A percentile compares a stretch with the other conserved stretches of the same genome.
Evolutionary conservation across 2,113 vertebrate genomes (phyloP).

Genomic region (Microtus richardsoni): DNA sequence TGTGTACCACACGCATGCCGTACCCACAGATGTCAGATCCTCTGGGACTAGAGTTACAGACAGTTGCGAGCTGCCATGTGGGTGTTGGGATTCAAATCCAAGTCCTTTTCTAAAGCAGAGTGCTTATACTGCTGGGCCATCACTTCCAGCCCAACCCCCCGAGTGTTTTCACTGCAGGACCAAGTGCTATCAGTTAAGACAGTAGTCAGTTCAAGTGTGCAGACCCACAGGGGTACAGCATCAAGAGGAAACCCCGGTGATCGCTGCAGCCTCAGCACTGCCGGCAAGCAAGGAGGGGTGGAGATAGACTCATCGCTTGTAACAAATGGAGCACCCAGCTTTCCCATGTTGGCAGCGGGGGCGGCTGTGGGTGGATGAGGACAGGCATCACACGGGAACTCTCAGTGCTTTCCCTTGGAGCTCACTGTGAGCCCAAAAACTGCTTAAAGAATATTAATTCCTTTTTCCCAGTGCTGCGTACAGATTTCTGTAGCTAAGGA

Average conservation of each 20-base stretch:
- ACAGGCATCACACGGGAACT: background rate
- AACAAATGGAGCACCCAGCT: background rate
- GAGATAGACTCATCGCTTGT: background rate
- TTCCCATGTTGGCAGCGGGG: background rate
- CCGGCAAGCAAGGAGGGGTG: background rate
- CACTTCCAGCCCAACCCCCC: background rate
- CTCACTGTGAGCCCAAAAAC: background rate
- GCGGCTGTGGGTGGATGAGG: background rate
- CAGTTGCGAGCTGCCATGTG: background rate
- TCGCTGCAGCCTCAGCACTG: background rate
- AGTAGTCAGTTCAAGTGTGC: too few relatives aligned
- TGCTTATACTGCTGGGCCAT: background rate
- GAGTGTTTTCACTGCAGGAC: background rate
- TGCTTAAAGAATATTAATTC: background rate
- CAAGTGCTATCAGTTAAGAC: background rate
- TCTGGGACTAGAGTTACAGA: background rate
- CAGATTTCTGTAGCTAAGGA: background rate
- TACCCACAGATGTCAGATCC: too few relatives aligned
- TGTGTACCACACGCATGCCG: background rate
- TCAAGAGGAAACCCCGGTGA: background rate
- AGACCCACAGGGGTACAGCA: background rate
- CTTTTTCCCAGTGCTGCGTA: background rate
- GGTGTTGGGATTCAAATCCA: background rate
- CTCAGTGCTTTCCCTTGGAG: background rate
- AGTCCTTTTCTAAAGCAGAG: background rate